Evolutionary conservation across 2,888 invertebrate genomes (phyloP), one percentile per base, ranked within the genome.

Genomic region (Cryptocheilus praepositus): DNA sequence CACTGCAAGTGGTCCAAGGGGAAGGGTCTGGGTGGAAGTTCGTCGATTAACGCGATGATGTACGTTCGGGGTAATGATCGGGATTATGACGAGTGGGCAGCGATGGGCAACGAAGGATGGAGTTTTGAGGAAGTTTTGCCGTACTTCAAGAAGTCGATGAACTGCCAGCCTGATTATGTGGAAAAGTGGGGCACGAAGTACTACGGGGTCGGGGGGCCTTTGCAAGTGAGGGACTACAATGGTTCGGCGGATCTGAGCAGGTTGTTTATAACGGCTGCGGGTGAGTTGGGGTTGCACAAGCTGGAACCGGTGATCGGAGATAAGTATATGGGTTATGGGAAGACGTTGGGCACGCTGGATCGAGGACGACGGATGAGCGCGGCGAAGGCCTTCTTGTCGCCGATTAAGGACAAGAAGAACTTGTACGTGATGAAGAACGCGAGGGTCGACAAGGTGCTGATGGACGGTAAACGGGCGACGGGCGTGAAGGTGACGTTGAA

Each of bases 21-120:
- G 0, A 93, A 93, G 82, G 91, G 91, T 15, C 86, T 93, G 18
- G 95, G 95, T 0, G 95, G 94, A 0, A 90, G 91, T 0, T 92
- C 93, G 15, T 89, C 90, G 0, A 89, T 93, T 2, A 94, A 94
- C 84, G 92, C 90, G 13, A 92, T 94, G 93, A 64, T 93, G 0
- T 92, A 94, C 81, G 83, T 93, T 0, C 89, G 92, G 3, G 94
- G 94, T 0, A 92, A 92, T 85, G 90, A 91, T 3, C 81, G 82
- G 2, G 94, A 94, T 82, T 94, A 91, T 80, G 92, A 94, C 79
- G 82, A 88, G 0, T 94, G 94, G 94, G 89, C 90, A 8, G 79
- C 82, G 0, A 80, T 89, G 45, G 94, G 94, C 0, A 93, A 92
- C 77, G 67, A 83, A 0, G 92, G 92, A 0, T 94, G 94, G 94